Percentiles rank a stretch among this genome's conserved stretches.
Evolutionary conservation across 1,140 invertebrate species (phyloP).

Genomic region (honey bee (Apis mellifera)): DNA sequence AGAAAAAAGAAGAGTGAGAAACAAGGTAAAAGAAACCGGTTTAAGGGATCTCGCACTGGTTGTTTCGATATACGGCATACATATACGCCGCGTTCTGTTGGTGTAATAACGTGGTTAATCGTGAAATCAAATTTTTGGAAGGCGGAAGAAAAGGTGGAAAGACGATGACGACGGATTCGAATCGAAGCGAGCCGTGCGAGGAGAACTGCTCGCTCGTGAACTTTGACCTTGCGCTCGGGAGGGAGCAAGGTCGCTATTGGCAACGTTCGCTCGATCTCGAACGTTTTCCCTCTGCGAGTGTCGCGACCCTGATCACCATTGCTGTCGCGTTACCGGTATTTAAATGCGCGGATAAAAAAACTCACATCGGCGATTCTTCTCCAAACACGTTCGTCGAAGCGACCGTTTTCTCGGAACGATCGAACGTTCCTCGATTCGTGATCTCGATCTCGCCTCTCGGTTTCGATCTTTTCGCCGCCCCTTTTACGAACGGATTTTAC

Average conservation of each 20-base stretch:
- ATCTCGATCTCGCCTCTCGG: no score
- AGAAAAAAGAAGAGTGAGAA: not conserved
- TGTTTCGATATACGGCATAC: not conserved
- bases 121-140: not conserved
- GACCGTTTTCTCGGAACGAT: no score
- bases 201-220: constrained; percentile 63
- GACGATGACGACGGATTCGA: not conserved
- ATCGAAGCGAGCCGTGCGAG: constrained; percentile 19
- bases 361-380: no score
- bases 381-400: no score
- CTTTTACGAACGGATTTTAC: constrained; percentile 54
- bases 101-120: not conserved
- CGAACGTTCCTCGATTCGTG: no score
- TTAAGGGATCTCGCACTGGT: not conserved
- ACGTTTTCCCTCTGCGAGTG: not conserved
- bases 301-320: constrained; percentile 9
- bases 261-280: constrained; percentile 26
- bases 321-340: not conserved
- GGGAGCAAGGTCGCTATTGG: constrained; percentile 65
- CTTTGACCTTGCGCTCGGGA: constrained; percentile 69
- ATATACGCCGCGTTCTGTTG: no score
- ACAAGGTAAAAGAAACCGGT: constrained; percentile 11
- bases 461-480: not conserved
- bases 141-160: no score
- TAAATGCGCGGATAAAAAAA: no score